Evolutionary conservation across 23 tunicate species (phyloP).

Genomic region (Diplosoma virens): DNA sequence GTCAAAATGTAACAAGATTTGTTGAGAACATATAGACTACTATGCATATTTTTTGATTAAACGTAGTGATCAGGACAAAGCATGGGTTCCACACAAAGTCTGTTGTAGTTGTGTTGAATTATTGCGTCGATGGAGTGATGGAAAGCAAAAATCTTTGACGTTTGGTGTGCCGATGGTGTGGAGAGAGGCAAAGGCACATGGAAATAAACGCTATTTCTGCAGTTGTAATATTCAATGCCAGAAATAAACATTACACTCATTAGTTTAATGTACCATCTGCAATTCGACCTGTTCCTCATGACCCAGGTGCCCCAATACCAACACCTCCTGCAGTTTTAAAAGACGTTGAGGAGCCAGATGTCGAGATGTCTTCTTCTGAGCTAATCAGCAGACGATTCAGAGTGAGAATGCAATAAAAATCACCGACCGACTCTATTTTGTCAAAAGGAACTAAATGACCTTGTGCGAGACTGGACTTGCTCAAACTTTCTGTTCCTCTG

Average conservation of each 20-base stretch:
- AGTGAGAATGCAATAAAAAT: background rate
- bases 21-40: conserved; percentile 2
- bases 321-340: background rate
- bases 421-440: background rate
- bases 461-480: conserved; percentile 18
- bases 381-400: conserved; percentile 6
- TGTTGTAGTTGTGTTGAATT: conserved; percentile 15
- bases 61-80: conserved; percentile 21
- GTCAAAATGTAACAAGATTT: conserved; percentile 5
- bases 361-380: conserved; percentile 11
- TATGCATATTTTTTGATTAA: conserved; percentile 1
- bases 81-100: conserved; percentile 43
- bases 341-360: conserved; percentile 9
- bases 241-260: background rate
- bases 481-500: background rate
- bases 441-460: background rate
- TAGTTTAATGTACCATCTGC: conserved; percentile 6
- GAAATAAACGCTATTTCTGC: conserved; percentile 19
- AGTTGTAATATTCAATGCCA: background rate
- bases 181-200: conserved; percentile 14
- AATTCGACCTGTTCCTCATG: conserved; percentile 15
- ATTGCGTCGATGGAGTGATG: conserved; percentile 13
- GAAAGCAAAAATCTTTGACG: conserved; percentile 9
- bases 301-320: conserved; percentile 17
- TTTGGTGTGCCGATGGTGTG: conserved; percentile 22